Evolutionary conservation across 2,113 vertebrate genomes (phyloP).

Genomic region (Euleptes europaea): DNA sequence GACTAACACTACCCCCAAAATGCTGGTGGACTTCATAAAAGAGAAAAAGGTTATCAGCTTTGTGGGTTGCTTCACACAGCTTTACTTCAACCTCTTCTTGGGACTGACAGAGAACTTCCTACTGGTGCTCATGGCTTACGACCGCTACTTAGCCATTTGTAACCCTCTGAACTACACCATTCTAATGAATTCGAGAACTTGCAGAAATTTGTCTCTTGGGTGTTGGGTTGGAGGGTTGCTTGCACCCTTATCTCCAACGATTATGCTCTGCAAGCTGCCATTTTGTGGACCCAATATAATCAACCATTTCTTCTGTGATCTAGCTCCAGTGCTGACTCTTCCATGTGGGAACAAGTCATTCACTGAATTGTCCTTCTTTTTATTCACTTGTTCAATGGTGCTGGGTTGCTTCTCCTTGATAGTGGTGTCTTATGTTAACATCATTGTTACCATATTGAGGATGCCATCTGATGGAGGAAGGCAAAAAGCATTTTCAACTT

Average conservation of each 20-base stretch:
- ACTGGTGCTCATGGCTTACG: constrained; percentile 15
- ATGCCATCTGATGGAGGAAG: background rate
- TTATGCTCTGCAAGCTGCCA: background rate
- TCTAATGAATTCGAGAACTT: background rate
- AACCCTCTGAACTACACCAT: background rate
- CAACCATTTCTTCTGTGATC: background rate
- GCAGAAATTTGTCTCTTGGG: background rate
- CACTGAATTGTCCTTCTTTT: background rate
- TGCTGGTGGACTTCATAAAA: constrained; percentile 3
- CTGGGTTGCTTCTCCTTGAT: constrained; percentile 15
- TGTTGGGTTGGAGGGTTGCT: background rate
- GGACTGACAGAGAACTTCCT: background rate
- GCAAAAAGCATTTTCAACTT: background rate
- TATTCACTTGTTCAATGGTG: background rate
- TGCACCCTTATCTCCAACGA: background rate
- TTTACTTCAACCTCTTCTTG: constrained; percentile 29
- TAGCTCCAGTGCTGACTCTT: background rate
- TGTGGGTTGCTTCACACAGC: constrained; percentile 14
- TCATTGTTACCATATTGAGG: background rate
- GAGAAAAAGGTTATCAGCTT: background rate
- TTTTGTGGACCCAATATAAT: background rate
- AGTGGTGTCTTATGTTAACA: accelerated
- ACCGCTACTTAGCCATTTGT: constrained; percentile 2
- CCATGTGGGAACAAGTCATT: background rate
- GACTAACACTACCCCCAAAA: background rate